Percentiles rank a stretch among this genome's conserved stretches.
Conservation (phyloP, 2,797 vertebrate genomes). For the Sebastes aleutianus region DNA sequence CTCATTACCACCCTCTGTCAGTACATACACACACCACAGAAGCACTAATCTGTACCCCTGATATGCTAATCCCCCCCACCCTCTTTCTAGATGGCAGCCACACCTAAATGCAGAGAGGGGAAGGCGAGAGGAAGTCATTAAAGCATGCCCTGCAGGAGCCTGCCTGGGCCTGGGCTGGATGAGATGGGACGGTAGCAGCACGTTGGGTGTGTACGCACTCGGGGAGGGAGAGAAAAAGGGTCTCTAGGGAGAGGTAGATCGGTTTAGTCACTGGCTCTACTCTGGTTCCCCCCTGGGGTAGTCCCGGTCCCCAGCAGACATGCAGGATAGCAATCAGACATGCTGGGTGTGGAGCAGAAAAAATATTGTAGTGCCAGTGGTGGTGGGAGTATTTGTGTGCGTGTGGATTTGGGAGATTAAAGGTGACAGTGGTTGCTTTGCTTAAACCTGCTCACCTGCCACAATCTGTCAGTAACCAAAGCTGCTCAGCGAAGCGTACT, state of each 20-base stretch:
- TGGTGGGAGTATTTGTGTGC: background rate
- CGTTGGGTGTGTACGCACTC: conserved; percentile 49
- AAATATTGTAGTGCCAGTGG: conserved; percentile 35
- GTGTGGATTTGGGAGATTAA: conserved; percentile 72
- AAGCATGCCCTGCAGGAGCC: conserved; percentile 76
- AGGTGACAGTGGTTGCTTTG: conserved; percentile 77
- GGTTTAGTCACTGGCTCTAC: conserved; percentile 43
- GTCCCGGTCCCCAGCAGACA: conserved; percentile 53
- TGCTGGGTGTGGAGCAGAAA: conserved; percentile 48
- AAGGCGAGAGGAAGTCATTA: conserved; percentile 81
- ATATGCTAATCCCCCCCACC: conserved; percentile 79
- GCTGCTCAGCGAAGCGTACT: conserved; percentile 66
- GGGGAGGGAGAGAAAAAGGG: conserved; percentile 14
- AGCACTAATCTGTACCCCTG: conserved; percentile 77
- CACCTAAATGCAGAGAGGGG: conserved; percentile 66
- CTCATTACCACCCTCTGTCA: conserved; percentile 78
- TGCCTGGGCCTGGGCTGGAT: conserved; percentile 48
- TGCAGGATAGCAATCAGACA: conserved; percentile 73
- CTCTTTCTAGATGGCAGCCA: conserved; percentile 64
- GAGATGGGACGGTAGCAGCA: conserved; percentile 48
- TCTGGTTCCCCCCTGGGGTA: conserved; percentile 37
- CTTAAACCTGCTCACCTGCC: conserved; percentile 78
- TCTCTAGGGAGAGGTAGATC: conserved; percentile 49
- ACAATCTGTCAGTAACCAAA: conserved; percentile 77
- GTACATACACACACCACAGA: conserved; percentile 69